Evolutionary conservation across 1,140 invertebrate species (phyloP).

Genomic region (Drosophila elegans): DNA sequence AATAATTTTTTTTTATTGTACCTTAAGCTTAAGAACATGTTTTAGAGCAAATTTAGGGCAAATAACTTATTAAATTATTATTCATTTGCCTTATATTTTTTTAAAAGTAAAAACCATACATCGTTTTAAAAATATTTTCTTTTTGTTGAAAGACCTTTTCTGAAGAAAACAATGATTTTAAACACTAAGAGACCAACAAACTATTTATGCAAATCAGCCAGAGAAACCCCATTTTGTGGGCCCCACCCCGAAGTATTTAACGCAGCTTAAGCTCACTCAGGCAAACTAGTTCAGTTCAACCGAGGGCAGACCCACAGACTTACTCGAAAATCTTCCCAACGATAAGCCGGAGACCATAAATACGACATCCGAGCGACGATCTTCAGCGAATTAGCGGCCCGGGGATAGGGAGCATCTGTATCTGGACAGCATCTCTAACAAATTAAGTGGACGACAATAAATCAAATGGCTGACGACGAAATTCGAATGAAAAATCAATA

Average conservation of each 20-base stretch:
- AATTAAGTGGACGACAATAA: constrained; percentile 81
- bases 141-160: not conserved
- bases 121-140: not conserved
- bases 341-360: constrained; percentile 54
- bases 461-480: constrained; percentile 77
- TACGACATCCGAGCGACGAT: constrained; percentile 30
- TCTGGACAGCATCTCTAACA: constrained; percentile 79
- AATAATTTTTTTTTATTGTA: too few species aligned
- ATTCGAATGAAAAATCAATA: constrained; percentile 83
- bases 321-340: constrained; percentile 25
- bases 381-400: constrained; percentile 56
- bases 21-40: too few species aligned
- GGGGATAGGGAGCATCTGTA: constrained; percentile 34
- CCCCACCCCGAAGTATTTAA: constrained; percentile 51
- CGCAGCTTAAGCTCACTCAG: constrained; percentile 38
- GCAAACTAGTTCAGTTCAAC: constrained; percentile 59
- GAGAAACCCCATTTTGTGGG: constrained; percentile 25
- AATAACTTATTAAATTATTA: too few species aligned
- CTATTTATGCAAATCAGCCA: constrained; percentile 61
- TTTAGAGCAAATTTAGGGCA: too few species aligned
- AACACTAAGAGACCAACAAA: constrained; percentile 13
- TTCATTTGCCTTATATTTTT: too few species aligned
- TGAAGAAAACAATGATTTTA: not conserved
- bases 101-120: not conserved
- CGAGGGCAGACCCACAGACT: constrained; percentile 12